A percentile compares a stretch with the other conserved stretches of the same genome.
Evolutionary conservation across 2,113 vertebrate species (phyloP).

Genomic region (Ammodytes marinus): DNA sequence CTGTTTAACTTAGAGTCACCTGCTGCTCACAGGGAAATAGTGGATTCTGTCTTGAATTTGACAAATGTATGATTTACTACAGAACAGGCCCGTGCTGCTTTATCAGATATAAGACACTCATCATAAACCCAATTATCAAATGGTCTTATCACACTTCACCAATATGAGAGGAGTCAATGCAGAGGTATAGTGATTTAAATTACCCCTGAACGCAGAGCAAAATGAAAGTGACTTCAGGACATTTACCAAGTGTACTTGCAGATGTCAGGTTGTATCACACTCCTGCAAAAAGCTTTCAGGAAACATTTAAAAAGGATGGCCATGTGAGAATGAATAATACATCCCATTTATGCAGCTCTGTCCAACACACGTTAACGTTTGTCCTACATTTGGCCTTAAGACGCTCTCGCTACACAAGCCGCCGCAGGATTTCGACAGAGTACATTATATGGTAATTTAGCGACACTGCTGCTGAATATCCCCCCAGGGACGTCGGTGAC

Average conservation of each 20-base stretch:
- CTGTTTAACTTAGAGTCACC: not conserved
- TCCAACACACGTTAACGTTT: slow-evolving; percentile 51
- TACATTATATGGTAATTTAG: slow-evolving; percentile 42
- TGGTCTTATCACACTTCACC: slow-evolving; percentile 6
- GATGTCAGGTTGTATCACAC: slow-evolving; percentile 70
- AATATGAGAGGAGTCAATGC: slow-evolving; percentile 11
- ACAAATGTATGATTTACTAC: not conserved
- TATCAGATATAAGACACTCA: not conserved
- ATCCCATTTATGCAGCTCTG: slow-evolving; percentile 69
- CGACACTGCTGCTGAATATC: slow-evolving; percentile 20
- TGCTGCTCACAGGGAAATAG: not conserved
- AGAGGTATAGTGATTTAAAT: slow-evolving; percentile 43
- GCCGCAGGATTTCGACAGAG: slow-evolving; percentile 27
- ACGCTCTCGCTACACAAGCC: slow-evolving; percentile 25
- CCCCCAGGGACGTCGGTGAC: slow-evolving; percentile 26
- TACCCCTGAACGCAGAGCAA: slow-evolving; percentile 49
- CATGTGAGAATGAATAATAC: slow-evolving; percentile 77
- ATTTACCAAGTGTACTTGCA: slow-evolving; percentile 58
- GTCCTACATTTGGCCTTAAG: slow-evolving; percentile 62
- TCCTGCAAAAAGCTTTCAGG: slow-evolving; percentile 69
- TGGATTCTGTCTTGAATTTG: not conserved
- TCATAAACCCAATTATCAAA: slow-evolving; percentile 6
- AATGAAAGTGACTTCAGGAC: slow-evolving; percentile 58
- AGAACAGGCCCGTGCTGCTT: not conserved
- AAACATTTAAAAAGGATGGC: slow-evolving; percentile 71